phyloP scores from a whole-genome alignment of 2,888 invertebrate genomes.

The Gymnosoma rotundatum region DNA sequence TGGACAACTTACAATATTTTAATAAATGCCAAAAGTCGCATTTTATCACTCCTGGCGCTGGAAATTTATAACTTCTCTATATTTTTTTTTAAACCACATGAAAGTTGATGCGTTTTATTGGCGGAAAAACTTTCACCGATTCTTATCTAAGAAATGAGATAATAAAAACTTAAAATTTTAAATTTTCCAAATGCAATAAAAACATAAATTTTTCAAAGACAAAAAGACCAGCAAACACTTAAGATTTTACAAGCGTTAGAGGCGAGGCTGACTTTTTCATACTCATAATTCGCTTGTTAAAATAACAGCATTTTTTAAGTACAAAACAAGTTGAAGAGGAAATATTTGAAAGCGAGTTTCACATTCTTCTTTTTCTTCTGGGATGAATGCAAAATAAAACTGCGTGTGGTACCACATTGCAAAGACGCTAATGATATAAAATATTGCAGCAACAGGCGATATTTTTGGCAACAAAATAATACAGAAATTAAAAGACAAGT shows the following conservation, averaged over 20 bases:
- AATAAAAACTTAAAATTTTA: conserved; percentile 26
- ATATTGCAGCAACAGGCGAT: neutral
- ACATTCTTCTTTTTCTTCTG: conserved; percentile 23
- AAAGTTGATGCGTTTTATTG: conserved; percentile 2
- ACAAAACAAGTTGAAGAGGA: conserved; percentile 38
- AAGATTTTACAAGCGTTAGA: neutral
- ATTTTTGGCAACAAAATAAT: conserved; percentile 42
- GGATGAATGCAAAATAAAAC: conserved; percentile 41
- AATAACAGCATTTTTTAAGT: conserved; percentile 35
- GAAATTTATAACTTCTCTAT: conserved; percentile 4
- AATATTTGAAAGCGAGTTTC: conserved; percentile 31
- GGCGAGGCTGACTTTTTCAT: conserved; percentile 16
- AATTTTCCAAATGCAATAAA: conserved; percentile 23
- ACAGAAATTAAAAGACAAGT: conserved; percentile 50
- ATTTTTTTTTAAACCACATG: neutral
- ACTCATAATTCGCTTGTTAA: conserved; percentile 45
- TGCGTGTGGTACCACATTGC: conserved; percentile 45
- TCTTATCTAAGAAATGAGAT: conserved; percentile 36
- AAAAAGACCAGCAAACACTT: neutral
- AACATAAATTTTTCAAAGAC: conserved; percentile 18
- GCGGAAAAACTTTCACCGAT: conserved; percentile 43
- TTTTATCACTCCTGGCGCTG: neutral
- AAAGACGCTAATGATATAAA: neutral
- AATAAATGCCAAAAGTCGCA: neutral
- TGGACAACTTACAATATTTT: neutral